Evolutionary conservation across 2,888 invertebrate species (phyloP).

Genomic region (Callimorpha dominula): DNA sequence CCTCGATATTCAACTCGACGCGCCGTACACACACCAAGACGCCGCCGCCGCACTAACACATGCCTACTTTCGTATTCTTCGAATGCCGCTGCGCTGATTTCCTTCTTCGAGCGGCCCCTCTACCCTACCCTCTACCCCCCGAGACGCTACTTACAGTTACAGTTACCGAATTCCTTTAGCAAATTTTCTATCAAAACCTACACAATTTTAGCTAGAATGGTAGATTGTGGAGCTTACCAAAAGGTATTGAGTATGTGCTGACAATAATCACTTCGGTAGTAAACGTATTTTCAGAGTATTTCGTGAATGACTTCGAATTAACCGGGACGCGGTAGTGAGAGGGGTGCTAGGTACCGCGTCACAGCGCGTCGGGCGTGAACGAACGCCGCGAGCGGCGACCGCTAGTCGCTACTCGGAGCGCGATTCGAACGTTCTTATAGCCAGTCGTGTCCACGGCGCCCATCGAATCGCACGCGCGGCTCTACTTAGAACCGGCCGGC

Average conservation of each 20-base stretch:
- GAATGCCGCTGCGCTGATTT: constrained; percentile 77
- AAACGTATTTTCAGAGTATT: constrained; percentile 79
- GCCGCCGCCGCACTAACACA: constrained; percentile 68
- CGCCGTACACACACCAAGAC: constrained; percentile 65
- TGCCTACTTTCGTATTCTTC: constrained; percentile 62
- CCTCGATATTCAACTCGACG: constrained; percentile 59
- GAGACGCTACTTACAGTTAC: constrained; percentile 58
- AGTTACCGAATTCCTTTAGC: constrained; percentile 39
- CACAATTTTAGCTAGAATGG: constrained; percentile 17
- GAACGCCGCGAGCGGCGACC: constrained; percentile 57
- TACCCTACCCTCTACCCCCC: constrained; percentile 65
- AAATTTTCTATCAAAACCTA: constrained; percentile 34
- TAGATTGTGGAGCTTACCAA: constrained; percentile 19
- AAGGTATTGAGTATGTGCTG: constrained; percentile 33
- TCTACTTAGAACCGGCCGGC: constrained; percentile 83
- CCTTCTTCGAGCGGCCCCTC: constrained; percentile 73
- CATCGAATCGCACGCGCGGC: constrained; percentile 83
- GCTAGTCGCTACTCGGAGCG: constrained; percentile 58
- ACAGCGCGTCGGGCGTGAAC: constrained; percentile 61
- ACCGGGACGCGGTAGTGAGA: constrained; percentile 61
- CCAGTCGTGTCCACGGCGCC: constrained; percentile 84
- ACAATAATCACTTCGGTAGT: constrained; percentile 49
- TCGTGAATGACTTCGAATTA: constrained; percentile 78
- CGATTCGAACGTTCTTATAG: constrained; percentile 54
- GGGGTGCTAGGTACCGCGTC: constrained; percentile 54